A percentile compares a stretch with the other conserved stretches of the same genome.
Evolutionary conservation across 2,113 vertebrate species (phyloP).

Genomic region (Protobothrops mucrosquamatus): DNA sequence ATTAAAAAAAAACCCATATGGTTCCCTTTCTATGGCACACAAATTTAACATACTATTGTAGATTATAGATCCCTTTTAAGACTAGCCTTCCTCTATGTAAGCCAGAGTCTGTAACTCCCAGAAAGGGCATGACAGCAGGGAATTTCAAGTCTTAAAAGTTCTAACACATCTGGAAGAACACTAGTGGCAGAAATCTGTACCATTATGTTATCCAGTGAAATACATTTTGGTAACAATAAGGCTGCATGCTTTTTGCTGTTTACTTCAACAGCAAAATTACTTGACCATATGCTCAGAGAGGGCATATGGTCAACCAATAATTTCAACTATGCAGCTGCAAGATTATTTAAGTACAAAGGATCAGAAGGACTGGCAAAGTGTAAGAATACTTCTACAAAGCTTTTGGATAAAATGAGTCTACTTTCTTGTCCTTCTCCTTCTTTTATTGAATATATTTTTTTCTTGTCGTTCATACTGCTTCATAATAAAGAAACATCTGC

Average conservation of each 20-base stretch:
- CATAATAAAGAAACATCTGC: background rate
- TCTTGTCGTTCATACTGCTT: background rate
- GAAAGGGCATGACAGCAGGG: background rate
- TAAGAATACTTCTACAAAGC: background rate
- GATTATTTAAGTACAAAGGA: background rate
- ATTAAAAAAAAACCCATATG: background rate
- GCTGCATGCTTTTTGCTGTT: background rate
- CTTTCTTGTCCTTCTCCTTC: background rate
- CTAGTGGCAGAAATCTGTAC: background rate
- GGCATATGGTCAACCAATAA: background rate
- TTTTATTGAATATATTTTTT: background rate
- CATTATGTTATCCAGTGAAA: background rate
- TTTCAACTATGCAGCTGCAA: background rate
- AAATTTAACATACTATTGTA: background rate
- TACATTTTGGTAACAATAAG: background rate
- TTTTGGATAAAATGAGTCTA: background rate
- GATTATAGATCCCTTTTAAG: background rate
- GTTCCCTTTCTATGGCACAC: background rate
- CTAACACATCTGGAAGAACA: background rate
- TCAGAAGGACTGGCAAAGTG: background rate
- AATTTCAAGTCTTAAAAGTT: background rate
- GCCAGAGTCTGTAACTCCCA: background rate
- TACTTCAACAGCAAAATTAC: background rate
- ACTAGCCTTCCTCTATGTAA: background rate
- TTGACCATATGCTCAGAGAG: background rate